phyloP scores from a whole-genome alignment of 1,140 invertebrate species.

The Drosophila novamexicana region DNA sequence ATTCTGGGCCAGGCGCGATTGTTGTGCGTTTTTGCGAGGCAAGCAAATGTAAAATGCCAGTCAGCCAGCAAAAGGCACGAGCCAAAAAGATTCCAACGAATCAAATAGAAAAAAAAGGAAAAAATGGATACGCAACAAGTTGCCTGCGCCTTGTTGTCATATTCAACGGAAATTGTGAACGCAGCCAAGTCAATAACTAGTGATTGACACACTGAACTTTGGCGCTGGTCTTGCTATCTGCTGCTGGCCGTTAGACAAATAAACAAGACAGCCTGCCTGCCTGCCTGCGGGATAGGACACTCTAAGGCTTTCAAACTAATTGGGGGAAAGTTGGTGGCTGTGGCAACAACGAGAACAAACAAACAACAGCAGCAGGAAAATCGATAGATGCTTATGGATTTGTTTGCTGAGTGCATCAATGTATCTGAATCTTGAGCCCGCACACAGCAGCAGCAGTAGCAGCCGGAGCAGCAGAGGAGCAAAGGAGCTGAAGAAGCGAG shows the following conservation, averaged over 20 bases:
- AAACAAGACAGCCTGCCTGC: constrained; percentile 18
- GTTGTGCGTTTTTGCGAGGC: constrained; percentile 63
- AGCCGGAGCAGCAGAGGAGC: background rate
- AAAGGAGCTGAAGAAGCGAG: background rate
- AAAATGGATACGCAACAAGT: constrained; percentile 38
- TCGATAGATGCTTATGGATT: constrained; percentile 63
- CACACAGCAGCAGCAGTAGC: constrained; percentile 25
- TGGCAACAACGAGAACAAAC: constrained; percentile 40
- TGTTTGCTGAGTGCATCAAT: constrained; percentile 72
- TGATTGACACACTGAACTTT: constrained; percentile 55
- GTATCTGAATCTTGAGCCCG: constrained; percentile 56
- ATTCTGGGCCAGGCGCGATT: constrained; percentile 42
- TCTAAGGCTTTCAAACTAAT: constrained; percentile 61
- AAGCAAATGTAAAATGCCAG: constrained; percentile 47
- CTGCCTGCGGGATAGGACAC: constrained; percentile 12
- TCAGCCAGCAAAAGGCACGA: constrained; percentile 35
- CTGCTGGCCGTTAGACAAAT: constrained; percentile 33
- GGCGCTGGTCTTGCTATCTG: background rate
- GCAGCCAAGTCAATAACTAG: constrained; percentile 32
- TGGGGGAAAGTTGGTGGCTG: constrained; percentile 51
- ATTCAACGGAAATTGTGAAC: constrained; percentile 11
- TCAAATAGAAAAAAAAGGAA: background rate
- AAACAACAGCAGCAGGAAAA: constrained; percentile 50
- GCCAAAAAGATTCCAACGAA: background rate
- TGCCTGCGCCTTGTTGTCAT: constrained; percentile 10